Percentiles rank a stretch among this genome's conserved stretches.
These are phyloP conservation scores for Pangasius mekongensis DNA, from an alignment of 2,797 vertebrate genomes.

Conservation along the genomic window DNA sequence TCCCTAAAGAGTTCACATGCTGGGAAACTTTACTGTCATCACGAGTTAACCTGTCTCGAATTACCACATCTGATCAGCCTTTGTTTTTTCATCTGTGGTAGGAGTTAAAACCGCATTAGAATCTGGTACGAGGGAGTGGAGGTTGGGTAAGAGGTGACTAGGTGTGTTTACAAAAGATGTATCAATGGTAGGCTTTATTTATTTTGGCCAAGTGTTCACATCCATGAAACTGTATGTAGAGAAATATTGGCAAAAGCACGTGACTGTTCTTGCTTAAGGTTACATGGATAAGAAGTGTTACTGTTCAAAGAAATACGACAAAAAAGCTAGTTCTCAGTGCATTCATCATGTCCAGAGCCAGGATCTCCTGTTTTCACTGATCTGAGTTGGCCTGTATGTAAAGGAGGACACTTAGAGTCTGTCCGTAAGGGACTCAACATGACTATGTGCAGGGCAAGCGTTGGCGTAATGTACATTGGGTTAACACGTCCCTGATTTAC, in stretches of 20 bases:
- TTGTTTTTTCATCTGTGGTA: constrained; percentile 24
- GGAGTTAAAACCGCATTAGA: constrained; percentile 13
- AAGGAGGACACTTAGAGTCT: not conserved
- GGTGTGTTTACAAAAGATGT: not conserved
- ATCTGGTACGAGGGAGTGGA: not conserved
- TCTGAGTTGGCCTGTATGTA: constrained; percentile 5
- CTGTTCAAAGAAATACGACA: not conserved
- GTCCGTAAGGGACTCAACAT: not conserved
- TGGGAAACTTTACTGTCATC: constrained; percentile 9
- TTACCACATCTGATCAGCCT: constrained; percentile 24
- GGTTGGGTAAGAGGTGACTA: not conserved
- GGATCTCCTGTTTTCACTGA: constrained; percentile 3
- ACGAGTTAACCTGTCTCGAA: not conserved
- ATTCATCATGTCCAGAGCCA: not conserved
- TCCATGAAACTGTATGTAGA: not conserved
- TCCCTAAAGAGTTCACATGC: constrained; percentile 5
- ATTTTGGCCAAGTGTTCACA: not conserved
- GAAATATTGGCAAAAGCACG: not conserved
- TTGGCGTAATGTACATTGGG: not conserved
- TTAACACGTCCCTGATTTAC: constrained; percentile 43
- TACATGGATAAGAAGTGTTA: not conserved
- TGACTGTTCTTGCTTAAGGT: not conserved
- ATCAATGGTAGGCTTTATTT: not conserved
- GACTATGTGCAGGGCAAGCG: not conserved
- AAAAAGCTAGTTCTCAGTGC: not conserved